Percentiles rank a stretch among this genome's conserved stretches.
These are phyloP conservation scores for Drosophila tanythrix DNA, from an alignment of 2,888 invertebrate genomes.

Conservation along the genomic window DNA sequence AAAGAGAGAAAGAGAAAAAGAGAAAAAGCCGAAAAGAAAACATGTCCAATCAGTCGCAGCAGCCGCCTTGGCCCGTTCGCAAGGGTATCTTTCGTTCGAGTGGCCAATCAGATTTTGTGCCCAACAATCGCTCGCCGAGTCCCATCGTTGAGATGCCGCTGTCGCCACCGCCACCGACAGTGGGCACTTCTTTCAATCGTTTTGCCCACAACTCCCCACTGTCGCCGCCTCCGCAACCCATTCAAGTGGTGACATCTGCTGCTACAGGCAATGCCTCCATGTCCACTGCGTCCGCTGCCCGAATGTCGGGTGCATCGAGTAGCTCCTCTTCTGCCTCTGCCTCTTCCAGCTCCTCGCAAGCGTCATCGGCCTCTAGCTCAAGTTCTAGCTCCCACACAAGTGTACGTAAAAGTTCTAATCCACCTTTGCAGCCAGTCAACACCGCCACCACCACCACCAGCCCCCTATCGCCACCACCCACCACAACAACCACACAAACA, in stretches of 20 bases:
- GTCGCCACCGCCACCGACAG: constrained; percentile 83
- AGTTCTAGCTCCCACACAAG: constrained; percentile 71
- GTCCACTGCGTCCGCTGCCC: constrained; percentile 58
- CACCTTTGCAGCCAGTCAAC: constrained; percentile 74
- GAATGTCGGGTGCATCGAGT: constrained; percentile 55
- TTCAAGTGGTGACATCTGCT: constrained; percentile 69
- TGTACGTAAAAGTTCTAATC: constrained; percentile 82
- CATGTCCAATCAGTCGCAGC: constrained; percentile 85
- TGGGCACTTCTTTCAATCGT: constrained; percentile 62
- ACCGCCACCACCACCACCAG: constrained; percentile 45
- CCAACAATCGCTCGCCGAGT: constrained; percentile 82
- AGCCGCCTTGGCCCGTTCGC: constrained; percentile 91
- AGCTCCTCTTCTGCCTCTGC: constrained; percentile 48
- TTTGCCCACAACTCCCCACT: constrained; percentile 68
- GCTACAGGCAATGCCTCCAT: constrained; percentile 40
- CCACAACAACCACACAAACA: constrained; percentile 10
- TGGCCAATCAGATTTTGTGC: constrained; percentile 84
- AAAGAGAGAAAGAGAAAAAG: not conserved
- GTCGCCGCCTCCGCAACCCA: constrained; percentile 82
- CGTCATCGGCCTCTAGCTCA: constrained; percentile 72
- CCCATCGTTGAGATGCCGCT: constrained; percentile 85
- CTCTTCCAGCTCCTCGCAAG: constrained; percentile 55
- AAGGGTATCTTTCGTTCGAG: constrained; percentile 86
- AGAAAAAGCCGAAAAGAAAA: not conserved
- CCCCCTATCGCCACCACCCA: constrained; percentile 30